Percentiles rank a stretch among this genome's conserved stretches.
Conservation (phyloP, 1,140 invertebrate genomes). For the Cryptotermes secundus region DNA sequence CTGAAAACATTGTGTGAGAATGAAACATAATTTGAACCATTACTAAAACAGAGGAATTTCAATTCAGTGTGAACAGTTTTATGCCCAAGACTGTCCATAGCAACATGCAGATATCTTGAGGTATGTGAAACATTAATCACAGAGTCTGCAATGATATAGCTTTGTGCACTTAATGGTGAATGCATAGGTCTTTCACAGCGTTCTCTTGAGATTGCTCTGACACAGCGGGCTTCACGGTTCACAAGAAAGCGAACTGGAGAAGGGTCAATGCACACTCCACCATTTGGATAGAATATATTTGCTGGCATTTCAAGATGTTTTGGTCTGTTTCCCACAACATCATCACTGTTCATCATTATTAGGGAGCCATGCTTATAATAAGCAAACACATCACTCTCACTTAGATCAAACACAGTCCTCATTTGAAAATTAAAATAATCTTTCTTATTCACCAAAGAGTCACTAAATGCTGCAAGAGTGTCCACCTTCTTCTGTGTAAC, state of each 20-base stretch:
- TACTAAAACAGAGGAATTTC: background rate
- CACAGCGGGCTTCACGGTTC: background rate
- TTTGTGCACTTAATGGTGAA: background rate
- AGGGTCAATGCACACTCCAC: background rate
- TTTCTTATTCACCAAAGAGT: background rate
- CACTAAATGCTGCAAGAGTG: background rate
- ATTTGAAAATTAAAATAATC: background rate
- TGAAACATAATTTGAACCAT: background rate
- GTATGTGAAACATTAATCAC: background rate
- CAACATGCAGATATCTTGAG: background rate
- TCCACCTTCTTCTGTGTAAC: constrained; percentile 21
- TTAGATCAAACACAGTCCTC: background rate
- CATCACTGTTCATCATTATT: background rate
- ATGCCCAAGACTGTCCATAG: background rate
- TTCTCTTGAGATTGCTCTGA: background rate
- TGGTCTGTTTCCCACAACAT: background rate
- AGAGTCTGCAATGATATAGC: background rate
- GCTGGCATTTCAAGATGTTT: background rate
- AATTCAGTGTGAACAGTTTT: background rate
- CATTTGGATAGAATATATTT: background rate
- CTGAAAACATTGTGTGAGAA: background rate
- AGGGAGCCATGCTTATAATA: background rate
- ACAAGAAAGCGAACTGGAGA: background rate
- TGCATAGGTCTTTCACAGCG: background rate
- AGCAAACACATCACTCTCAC: background rate